Conservation (phyloP, 1,140 invertebrate species). For the Achatina immaculata region DNA sequence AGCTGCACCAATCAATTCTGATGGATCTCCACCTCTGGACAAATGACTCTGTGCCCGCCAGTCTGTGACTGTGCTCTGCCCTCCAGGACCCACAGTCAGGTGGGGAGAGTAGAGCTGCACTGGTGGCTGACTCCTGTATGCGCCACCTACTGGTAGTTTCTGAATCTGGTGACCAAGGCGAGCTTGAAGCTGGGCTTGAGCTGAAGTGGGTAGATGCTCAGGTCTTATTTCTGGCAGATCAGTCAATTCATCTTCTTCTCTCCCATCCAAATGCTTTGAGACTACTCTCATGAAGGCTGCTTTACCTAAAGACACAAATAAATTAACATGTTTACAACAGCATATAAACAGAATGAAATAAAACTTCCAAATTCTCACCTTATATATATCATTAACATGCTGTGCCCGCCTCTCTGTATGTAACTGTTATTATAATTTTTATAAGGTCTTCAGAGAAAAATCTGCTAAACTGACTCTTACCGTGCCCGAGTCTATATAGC, state of each 20-base stretch:
- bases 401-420: too few relatives aligned
- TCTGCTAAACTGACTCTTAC: too few relatives aligned
- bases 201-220: constrained; percentile 14
- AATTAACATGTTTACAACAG: too few relatives aligned
- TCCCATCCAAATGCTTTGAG: constrained; percentile 76
- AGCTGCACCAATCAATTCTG: too few relatives aligned
- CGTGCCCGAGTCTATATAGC: too few relatives aligned
- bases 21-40: not conserved
- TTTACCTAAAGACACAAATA: constrained; percentile 75
- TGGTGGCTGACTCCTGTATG: constrained; percentile 16
- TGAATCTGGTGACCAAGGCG: constrained; percentile 31
- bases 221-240: constrained; percentile 1
- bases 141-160: not conserved
- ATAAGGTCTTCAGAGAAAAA: too few relatives aligned
- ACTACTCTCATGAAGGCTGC: constrained; percentile 93
- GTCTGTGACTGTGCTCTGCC: constrained; percentile 14
- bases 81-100: not conserved
- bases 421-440: too few relatives aligned
- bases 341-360: too few relatives aligned
- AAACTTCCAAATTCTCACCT: too few relatives aligned
- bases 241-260: constrained; percentile 31
- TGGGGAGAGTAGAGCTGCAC: not conserved
- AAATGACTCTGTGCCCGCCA: constrained; percentile 20
- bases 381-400: too few relatives aligned
- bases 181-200: constrained; percentile 36